Conservation (phyloP, 2,888 invertebrate genomes). For the Sarcophaga caerulescens region DNA sequence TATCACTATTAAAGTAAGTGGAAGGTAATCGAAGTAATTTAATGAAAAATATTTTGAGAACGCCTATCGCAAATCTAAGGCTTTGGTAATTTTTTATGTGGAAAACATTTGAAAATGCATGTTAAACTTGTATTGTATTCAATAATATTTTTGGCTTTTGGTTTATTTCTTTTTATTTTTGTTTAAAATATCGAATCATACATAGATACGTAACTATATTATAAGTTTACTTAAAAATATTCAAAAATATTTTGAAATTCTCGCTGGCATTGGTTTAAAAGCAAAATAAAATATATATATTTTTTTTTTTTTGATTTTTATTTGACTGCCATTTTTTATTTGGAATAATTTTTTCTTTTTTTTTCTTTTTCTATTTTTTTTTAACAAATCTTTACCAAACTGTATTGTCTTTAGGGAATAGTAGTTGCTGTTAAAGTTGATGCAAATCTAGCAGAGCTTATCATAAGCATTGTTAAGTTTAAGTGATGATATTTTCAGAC, state of each 20-base stretch:
- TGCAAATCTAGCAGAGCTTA: conserved; percentile 45
- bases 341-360: conserved; percentile 23
- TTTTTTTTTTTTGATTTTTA: neutral
- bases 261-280: conserved; percentile 19
- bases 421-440: conserved; percentile 32
- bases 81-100: neutral
- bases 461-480: conserved; percentile 32
- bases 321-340: conserved; percentile 21
- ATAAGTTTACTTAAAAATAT: conserved; percentile 9
- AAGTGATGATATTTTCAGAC: conserved; percentile 13
- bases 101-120: neutral
- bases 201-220: neutral
- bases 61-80: no score
- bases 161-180: no score
- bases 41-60: no score
- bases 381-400: conserved; percentile 48
- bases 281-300: neutral
- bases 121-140: no score
- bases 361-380: neutral
- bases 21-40: conserved; percentile 16
- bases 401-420: conserved; percentile 49
- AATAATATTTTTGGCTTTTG: no score
- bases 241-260: conserved; percentile 31
- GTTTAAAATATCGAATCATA: no score
- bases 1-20: conserved; percentile 50